Percentiles rank a stretch among this genome's conserved stretches.
These are phyloP conservation scores for Stramonita haemastoma DNA, from an alignment of 2,888 invertebrate species.

Conservation along the genomic window DNA sequence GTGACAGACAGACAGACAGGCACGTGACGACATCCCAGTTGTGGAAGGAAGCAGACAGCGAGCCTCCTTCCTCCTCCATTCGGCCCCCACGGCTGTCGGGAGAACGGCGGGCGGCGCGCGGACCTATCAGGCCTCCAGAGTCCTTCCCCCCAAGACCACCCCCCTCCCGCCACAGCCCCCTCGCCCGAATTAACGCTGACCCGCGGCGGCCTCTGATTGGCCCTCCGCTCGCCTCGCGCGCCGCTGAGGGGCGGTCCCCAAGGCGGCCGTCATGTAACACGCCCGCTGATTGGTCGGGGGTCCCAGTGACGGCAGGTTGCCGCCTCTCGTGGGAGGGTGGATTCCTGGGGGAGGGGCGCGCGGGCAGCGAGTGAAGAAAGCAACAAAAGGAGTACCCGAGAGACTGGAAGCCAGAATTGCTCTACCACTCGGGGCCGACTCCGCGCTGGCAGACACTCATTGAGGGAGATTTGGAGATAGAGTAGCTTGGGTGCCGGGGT, in stretches of 20 bases:
- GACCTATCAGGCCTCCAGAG: conserved; percentile 37
- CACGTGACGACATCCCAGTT: conserved; percentile 26
- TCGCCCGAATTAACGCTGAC: conserved; percentile 55
- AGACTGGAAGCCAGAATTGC: conserved; percentile 65
- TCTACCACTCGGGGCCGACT: conserved; percentile 45
- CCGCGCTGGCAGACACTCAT: conserved; percentile 42
- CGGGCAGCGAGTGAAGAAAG: conserved; percentile 62
- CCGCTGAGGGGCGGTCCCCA: conserved; percentile 51
- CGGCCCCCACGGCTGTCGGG: not conserved
- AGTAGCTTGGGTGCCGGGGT: conserved; percentile 35
- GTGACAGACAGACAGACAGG: not conserved
- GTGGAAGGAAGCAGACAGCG: not conserved
- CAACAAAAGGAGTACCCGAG: conserved; percentile 75
- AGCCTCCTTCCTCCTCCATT: conserved; percentile 12
- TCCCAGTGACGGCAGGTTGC: conserved; percentile 47
- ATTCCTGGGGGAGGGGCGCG: conserved; percentile 54
- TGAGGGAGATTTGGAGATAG: conserved; percentile 49
- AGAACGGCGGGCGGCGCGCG: conserved; percentile 33
- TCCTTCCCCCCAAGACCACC: conserved; percentile 51
- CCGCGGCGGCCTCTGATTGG: conserved; percentile 58
- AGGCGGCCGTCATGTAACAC: conserved; percentile 44
- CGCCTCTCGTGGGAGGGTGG: conserved; percentile 52
- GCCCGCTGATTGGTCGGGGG: conserved; percentile 51
- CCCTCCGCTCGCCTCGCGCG: conserved; percentile 46
- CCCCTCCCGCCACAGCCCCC: conserved; percentile 48